Base-by-base conservation (phyloP, 1,140 invertebrate genomes). In the Coenobita brevimanus region DNA sequence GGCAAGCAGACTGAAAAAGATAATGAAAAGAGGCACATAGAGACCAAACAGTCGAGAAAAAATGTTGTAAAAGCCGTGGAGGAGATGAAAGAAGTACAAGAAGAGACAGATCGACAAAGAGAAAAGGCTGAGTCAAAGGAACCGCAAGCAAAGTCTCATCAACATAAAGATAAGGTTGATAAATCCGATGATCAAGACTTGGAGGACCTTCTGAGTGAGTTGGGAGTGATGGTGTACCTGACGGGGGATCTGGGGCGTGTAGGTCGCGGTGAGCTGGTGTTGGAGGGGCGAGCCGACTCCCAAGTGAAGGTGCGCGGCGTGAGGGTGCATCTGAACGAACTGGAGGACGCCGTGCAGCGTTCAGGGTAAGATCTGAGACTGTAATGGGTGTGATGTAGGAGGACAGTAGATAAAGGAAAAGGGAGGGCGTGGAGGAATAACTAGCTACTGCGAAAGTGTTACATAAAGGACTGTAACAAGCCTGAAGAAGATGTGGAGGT, bases 281-380 rank as follows among this genome's bases (percentile, higher is more conserved):
- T 88, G 8, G 86, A 88, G 69, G 86, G 86, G 10, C 78, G 86
- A 3, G 15, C 57, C 6, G 79, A 88, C 17, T 36, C 69, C 10
- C 86, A 88, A 69, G 80, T 88, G 21, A 88, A 88, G 41, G 80
- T 88, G 50, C 54, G 79, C 2, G 86, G 86, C 33, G 80, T 88
- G 10, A 46, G 86, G 43, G 86, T 88, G 1, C 46, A 75, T 24
- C 79, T 88, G 15, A 57, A 69, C 21, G 86, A 88, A 33, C 64
- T 88, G 17, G 67, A 88, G 38, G 86, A 82, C 38, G 86, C 86
- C 17, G 71, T 88, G 2, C 79, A 82, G 50, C 21, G 80, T 10
- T 75, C 33, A n/a, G 80, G 86, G 86, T 88, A 60, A 75, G 85
- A 13, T n/a, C 27, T 21, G n/a, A 24, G 30, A 36, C 27, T 81